These are phyloP conservation scores for Salvelinus sp. DNA, from an alignment of 2,113 vertebrate genomes.

Conservation along the genomic window DNA sequence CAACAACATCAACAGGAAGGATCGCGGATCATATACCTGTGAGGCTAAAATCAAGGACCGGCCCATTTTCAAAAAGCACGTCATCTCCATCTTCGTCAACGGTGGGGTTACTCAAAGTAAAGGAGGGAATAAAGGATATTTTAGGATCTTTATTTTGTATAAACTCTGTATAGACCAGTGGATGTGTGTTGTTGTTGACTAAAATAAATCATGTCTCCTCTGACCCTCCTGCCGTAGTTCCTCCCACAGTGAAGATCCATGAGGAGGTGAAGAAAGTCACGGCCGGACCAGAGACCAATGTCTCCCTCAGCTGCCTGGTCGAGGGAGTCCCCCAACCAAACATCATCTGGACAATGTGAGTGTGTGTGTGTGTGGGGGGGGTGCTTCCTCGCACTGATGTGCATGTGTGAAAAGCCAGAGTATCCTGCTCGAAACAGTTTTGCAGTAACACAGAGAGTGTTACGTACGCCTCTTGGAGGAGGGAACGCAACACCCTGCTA, in stretches of 20 bases:
- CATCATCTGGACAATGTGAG: slow-evolving; percentile 1
- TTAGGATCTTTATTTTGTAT: neutral
- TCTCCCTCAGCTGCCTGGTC: slow-evolving; percentile 3
- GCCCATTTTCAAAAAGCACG: neutral
- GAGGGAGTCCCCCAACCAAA: neutral
- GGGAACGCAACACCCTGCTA: too few species aligned
- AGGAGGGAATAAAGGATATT: neutral
- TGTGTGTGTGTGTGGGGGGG: neutral
- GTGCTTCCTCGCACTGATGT: too few species aligned
- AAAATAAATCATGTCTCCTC: neutral
- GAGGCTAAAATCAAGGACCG: neutral
- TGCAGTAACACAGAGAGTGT: neutral
- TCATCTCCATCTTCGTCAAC: neutral
- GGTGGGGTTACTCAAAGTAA: neutral
- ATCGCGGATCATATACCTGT: neutral
- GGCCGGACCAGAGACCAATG: slow-evolving; percentile 13
- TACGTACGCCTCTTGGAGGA: too few species aligned
- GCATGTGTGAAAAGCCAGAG: too few species aligned
- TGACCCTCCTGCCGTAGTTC: neutral
- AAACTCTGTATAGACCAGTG: too few species aligned
- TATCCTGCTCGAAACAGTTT: too few species aligned
- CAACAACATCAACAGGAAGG: neutral
- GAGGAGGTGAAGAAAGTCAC: slow-evolving; percentile 4
- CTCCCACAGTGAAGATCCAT: neutral
- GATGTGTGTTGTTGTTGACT: neutral